Conservation (phyloP, 2,888 invertebrate species). For the Pyrochroa serraticornis region DNA sequence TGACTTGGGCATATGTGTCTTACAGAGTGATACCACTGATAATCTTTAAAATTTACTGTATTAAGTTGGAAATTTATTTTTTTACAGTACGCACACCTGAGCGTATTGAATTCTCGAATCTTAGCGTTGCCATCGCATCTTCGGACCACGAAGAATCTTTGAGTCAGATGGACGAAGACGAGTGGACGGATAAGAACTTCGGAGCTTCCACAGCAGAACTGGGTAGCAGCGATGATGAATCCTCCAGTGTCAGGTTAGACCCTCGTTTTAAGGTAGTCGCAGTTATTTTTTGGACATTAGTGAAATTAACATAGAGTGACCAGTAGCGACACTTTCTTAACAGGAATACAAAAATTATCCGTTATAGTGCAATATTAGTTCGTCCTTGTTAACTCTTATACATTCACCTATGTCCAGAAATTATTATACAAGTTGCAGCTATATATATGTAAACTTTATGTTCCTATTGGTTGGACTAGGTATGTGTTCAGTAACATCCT, state of each 20-base stretch:
- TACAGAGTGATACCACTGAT: no score
- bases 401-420: not conserved
- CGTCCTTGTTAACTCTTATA: no score
- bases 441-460: no score
- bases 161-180: conserved; percentile 91
- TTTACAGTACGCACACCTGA: conserved; percentile 72
- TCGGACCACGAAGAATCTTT: conserved; percentile 70
- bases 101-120: conserved; percentile 79
- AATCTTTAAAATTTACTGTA: no score
- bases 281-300: not conserved
- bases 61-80: no score
- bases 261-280: not conserved
- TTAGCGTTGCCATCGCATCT: conserved; percentile 62
- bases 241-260: conserved; percentile 61
- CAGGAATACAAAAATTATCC: no score
- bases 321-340: no score
- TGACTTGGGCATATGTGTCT: no score
- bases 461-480: no score
- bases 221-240: conserved; percentile 65
- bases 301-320: no score
- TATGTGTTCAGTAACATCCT: no score
- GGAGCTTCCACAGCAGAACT: conserved; percentile 77
- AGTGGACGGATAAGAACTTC: conserved; percentile 94
- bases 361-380: no score
- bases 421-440: not conserved